Evolutionary conservation across 2,888 invertebrate species (phyloP), one percentile per base, ranked within the genome.

Genomic region (Choreutis nemorana): DNA sequence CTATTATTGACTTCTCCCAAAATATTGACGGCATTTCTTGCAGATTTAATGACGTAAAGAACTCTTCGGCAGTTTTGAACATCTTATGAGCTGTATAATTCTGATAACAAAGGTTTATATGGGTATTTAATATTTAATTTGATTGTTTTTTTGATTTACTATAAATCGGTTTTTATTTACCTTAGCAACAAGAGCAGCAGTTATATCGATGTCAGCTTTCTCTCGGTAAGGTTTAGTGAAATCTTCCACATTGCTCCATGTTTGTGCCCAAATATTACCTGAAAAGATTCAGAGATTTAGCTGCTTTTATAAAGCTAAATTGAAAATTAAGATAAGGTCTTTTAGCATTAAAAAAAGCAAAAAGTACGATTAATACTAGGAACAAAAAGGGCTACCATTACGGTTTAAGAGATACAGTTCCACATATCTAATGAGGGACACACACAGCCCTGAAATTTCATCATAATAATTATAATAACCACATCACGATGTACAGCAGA

Each of bases 261-360:
- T 70, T 56, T 94, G 92, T 0, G 87, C 87, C 92, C 92, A 93
- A 83, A 93, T 89, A 44, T 92, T 88, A 22, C 91, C 90, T 87
- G 50, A 2, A 49, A 44, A 29, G 18, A 18, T 18, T 18, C n/a
- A n/a, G n/a, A n/a, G n/a, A n/a, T 13, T 23, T n/a, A 8, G 9
- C 5, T 23, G 12, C 14, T 22, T 11, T 4, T 20, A 28, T 3
- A 7, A n/a, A n/a, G n/a, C n/a, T n/a, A n/a, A n/a, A n/a, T n/a
- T n/a, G n/a, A n/a, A n/a, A n/a, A n/a, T n/a, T n/a, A n/a, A n/a
- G n/a, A n/a, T n/a, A n/a, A n/a, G n/a, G n/a, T n/a, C n/a, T n/a
- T n/a, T n/a, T n/a, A n/a, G n/a, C n/a, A n/a, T n/a, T n/a, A n/a
- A n/a, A n/a, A n/a, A n/a, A n/a, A n/a, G n/a, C n/a, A n/a, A 7